Evolutionary conservation across 2,113 vertebrate species (phyloP).

Genomic region (Hylia prasina): DNA sequence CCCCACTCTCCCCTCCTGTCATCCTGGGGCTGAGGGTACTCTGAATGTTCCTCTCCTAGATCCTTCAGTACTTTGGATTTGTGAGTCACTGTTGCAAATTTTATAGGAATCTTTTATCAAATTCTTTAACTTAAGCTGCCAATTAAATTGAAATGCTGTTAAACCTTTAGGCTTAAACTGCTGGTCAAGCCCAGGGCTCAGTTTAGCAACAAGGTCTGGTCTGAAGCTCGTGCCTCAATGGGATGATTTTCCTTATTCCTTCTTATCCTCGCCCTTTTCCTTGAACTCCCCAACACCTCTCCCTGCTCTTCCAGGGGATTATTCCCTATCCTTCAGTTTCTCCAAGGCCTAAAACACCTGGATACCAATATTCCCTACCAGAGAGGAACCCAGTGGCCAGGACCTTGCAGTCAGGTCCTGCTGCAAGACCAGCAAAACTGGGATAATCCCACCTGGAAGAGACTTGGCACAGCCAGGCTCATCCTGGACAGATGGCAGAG

Average conservation of each 20-base stretch:
- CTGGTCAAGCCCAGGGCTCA: not conserved
- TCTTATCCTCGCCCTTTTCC: not conserved
- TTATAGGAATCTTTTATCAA: not conserved
- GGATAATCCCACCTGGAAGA: not conserved
- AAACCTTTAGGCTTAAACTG: not conserved
- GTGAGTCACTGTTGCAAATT: not conserved
- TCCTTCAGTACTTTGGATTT: not conserved
- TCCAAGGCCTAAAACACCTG: not conserved
- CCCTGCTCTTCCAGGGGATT: not conserved
- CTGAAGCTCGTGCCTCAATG: not conserved
- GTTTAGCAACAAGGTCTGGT: not conserved
- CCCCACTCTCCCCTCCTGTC: not conserved
- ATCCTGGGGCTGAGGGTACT: not conserved
- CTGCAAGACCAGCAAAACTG: not conserved
- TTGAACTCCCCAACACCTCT: not conserved
- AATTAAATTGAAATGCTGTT: not conserved
- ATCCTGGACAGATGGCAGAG: fast-evolving
- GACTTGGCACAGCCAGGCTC: not conserved
- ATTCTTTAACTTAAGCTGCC: not conserved
- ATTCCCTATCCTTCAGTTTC: not conserved
- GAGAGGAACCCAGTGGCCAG: not conserved
- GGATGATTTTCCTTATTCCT: not conserved
- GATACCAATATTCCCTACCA: too few species aligned
- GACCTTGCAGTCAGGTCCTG: not conserved
- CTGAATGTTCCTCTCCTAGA: not conserved